Percentiles rank a stretch among this genome's conserved stretches.
Conservation (phyloP, 2,797 vertebrate species). For the Heliangelus exortis region DNA sequence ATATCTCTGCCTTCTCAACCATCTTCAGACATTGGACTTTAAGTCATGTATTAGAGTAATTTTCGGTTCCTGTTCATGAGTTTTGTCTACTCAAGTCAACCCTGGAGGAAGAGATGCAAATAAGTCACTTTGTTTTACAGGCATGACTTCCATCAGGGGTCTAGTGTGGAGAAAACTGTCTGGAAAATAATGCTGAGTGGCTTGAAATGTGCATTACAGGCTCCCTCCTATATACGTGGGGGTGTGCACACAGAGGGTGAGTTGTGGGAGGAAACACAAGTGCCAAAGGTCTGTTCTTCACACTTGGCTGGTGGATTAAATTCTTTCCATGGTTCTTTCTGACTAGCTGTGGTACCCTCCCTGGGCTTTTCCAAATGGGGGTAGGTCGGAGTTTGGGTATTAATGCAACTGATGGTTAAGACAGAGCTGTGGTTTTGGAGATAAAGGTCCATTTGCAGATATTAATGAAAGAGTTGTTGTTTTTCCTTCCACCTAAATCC, state of each 20-base stretch:
- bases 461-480: neutral
- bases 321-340: neutral
- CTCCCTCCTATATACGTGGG: neutral
- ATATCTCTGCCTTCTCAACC: neutral
- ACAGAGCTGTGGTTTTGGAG: neutral
- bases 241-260: neutral
- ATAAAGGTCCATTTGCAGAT: neutral
- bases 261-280: neutral
- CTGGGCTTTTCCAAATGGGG: neutral
- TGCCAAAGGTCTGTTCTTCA: slow-evolving; percentile 60
- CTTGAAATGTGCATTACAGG: slow-evolving; percentile 49
- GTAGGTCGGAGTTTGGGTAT: neutral
- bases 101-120: slow-evolving; percentile 38
- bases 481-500: neutral
- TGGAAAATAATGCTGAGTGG: slow-evolving; percentile 47
- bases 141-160: slow-evolving; percentile 50
- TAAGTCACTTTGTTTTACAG: slow-evolving; percentile 61
- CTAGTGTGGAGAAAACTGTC: slow-evolving; percentile 52
- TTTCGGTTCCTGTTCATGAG: neutral
- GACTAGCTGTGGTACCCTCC: neutral
- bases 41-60: neutral
- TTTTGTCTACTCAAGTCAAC: slow-evolving; percentile 10
- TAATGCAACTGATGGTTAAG: neutral
- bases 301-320: neutral
- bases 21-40: neutral